phyloP scores from a whole-genome alignment of 2,888 invertebrate species.

The Sepioteuthis lessoniana region DNA sequence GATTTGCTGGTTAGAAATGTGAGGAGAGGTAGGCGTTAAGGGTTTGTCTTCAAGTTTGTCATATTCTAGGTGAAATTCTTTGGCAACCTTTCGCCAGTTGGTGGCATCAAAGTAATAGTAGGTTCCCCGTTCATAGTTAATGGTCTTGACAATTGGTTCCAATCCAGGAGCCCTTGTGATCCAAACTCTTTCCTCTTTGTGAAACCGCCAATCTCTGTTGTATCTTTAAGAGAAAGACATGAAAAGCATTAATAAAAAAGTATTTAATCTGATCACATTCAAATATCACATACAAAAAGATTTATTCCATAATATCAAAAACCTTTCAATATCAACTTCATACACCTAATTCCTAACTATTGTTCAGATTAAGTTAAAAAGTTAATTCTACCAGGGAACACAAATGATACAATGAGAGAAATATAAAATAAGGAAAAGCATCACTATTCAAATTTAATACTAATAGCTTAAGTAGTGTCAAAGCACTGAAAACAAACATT shows the following conservation, averaged over 20 bases:
- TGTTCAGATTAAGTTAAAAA: too few species aligned
- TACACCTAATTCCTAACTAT: too few species aligned
- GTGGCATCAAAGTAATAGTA: conserved; percentile 99
- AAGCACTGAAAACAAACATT: too few species aligned
- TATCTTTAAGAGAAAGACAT: conserved; percentile 80
- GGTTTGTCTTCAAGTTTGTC: conserved; percentile 97
- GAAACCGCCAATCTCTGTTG: conserved; percentile 99
- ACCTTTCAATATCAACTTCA: neutral
- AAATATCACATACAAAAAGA: too few species aligned
- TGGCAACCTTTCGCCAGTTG: conserved; percentile 98
- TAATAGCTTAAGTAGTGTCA: too few species aligned
- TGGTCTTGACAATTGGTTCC: conserved; percentile 94
- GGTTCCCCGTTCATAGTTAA: conserved; percentile 97
- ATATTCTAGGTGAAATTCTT: conserved; percentile 99
- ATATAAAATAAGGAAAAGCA: too few species aligned
- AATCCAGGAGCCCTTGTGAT: conserved; percentile 97
- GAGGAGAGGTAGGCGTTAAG: conserved; percentile 68
- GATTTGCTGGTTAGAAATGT: conserved; percentile 62
- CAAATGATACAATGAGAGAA: too few species aligned
- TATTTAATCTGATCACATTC: neutral
- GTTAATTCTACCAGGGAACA: too few species aligned
- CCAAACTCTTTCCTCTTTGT: conserved; percentile 99
- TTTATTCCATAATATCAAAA: too few species aligned
- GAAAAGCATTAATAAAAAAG: neutral
- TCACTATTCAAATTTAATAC: too few species aligned